Percentiles rank a stretch among this genome's conserved stretches.
Conservation (phyloP, 1,140 invertebrate species). For the Cherax destructor region DNA sequence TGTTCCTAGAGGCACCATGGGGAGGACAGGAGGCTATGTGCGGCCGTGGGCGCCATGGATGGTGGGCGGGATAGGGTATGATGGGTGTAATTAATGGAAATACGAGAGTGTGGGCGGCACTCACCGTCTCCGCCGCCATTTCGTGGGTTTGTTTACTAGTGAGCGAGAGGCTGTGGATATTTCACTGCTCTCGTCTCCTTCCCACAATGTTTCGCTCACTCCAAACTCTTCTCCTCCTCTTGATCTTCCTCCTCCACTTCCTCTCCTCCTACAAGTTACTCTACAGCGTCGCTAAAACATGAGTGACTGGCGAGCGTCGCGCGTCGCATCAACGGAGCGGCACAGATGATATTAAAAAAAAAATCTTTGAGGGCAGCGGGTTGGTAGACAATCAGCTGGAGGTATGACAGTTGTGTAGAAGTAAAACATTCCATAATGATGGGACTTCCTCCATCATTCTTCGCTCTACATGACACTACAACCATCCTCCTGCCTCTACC, state of each 20-base stretch:
- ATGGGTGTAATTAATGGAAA: not conserved
- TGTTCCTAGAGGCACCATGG: no score
- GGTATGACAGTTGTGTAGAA: slow-evolving; percentile 26
- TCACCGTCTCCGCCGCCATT: slow-evolving; percentile 34
- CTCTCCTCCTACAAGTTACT: no score
- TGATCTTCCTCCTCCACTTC: no score
- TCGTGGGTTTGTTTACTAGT: slow-evolving; percentile 41
- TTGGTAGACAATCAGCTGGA: slow-evolving; percentile 39
- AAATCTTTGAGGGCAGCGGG: not conserved
- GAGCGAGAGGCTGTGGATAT: not conserved
- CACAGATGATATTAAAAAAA: not conserved
- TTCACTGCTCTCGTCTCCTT: not conserved
- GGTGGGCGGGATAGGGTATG: not conserved
- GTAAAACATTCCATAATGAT: slow-evolving; percentile 25
- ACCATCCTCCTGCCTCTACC: no score
- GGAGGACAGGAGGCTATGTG: not conserved
- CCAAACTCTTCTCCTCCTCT: no score
- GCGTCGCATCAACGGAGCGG: no score
- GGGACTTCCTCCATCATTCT: not conserved
- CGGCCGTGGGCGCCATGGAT: no score
- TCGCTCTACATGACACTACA: no score
- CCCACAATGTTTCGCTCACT: not conserved
- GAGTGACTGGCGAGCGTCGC: no score
- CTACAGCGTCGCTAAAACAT: no score
- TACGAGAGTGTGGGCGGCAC: not conserved